phyloP scores from a whole-genome alignment of 1,140 invertebrate species.

The Olivierus martensii region DNA sequence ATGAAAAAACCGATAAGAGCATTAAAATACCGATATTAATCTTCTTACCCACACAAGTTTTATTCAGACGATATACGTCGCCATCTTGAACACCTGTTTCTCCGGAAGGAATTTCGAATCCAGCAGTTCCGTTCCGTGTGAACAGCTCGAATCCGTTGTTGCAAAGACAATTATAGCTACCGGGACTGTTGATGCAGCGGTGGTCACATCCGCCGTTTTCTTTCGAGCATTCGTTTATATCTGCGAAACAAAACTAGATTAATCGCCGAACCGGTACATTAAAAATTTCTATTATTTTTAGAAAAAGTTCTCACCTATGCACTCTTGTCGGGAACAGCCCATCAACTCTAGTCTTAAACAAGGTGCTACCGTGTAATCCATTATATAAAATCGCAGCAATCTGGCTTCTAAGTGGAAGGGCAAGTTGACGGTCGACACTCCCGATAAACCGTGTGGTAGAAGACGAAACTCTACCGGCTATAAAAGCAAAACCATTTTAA shows the following conservation, averaged over 20 bases:
- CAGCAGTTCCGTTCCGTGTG: conserved; percentile 74
- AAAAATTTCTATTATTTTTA: no score
- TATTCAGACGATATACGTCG: conserved; percentile 79
- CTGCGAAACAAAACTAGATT: no score
- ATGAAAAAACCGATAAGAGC: background rate
- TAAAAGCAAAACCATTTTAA: no score
- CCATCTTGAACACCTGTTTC: conserved; percentile 76
- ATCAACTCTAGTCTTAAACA: conserved; percentile 85
- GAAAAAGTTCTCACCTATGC: conserved; percentile 27
- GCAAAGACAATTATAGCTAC: conserved; percentile 73
- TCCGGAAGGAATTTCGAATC: conserved; percentile 57
- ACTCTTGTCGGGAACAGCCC: conserved; percentile 81
- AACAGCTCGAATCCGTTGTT: conserved; percentile 88
- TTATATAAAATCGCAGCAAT: conserved; percentile 72
- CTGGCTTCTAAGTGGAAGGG: conserved; percentile 83
- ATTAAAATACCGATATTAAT: background rate
- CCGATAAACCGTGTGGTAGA: conserved; percentile 59
- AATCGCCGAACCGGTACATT: no score
- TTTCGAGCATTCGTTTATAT: conserved; percentile 81
- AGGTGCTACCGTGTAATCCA: conserved; percentile 70
- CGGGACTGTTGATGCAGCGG: conserved; percentile 78
- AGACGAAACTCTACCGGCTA: conserved; percentile 71
- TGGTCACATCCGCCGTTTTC: conserved; percentile 90
- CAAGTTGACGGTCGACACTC: conserved; percentile 70
- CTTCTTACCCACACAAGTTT: conserved; percentile 64